phyloP scores from a whole-genome alignment of 1,140 invertebrate genomes.

The Lordiphosa stackelbergi region DNA sequence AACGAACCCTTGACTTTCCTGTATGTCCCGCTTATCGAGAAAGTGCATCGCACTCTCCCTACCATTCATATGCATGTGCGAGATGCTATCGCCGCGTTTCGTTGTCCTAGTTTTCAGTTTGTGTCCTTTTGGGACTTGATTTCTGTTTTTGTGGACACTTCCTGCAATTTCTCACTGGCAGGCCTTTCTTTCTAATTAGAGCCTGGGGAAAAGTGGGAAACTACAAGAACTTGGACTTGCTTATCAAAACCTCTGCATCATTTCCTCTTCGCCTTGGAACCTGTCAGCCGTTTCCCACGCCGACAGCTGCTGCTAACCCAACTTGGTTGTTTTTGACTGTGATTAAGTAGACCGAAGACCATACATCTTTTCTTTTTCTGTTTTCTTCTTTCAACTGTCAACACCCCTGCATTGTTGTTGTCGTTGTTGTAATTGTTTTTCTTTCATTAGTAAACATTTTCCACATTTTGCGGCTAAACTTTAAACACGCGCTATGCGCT shows the following conservation, averaged over 20 bases:
- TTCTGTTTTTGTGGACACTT: slow-evolving; percentile 53
- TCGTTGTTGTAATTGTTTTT: slow-evolving; percentile 64
- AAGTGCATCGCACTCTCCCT: slow-evolving; percentile 59
- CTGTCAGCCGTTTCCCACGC: slow-evolving; percentile 31
- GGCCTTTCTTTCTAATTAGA: slow-evolving; percentile 52
- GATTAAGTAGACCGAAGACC: slow-evolving; percentile 44
- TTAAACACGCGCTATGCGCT: slow-evolving; percentile 66
- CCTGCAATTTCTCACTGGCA: slow-evolving; percentile 64
- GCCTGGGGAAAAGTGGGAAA: slow-evolving; percentile 47
- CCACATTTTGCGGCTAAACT: slow-evolving; percentile 59
- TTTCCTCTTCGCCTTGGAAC: slow-evolving; percentile 19
- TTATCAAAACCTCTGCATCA: slow-evolving; percentile 34
- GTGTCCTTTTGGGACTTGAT: slow-evolving; percentile 66
- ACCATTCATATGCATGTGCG: slow-evolving; percentile 8
- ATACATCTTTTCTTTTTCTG: slow-evolving; percentile 50
- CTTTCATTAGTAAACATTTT: slow-evolving; percentile 46
- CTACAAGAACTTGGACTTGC: slow-evolving; percentile 37
- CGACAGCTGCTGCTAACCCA: slow-evolving; percentile 7
- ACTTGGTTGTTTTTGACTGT: slow-evolving; percentile 12
- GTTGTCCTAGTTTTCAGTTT: slow-evolving; percentile 27
- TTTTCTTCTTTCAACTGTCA: slow-evolving; percentile 39
- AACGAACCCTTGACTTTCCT: slow-evolving; percentile 8
- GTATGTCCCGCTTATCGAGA: slow-evolving; percentile 48
- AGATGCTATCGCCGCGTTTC: background rate
- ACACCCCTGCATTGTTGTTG: slow-evolving; percentile 38